Evolutionary conservation across 2,797 vertebrate species (phyloP), one percentile per base, ranked within the genome.

Genomic region (Eptatretus atami): DNA sequence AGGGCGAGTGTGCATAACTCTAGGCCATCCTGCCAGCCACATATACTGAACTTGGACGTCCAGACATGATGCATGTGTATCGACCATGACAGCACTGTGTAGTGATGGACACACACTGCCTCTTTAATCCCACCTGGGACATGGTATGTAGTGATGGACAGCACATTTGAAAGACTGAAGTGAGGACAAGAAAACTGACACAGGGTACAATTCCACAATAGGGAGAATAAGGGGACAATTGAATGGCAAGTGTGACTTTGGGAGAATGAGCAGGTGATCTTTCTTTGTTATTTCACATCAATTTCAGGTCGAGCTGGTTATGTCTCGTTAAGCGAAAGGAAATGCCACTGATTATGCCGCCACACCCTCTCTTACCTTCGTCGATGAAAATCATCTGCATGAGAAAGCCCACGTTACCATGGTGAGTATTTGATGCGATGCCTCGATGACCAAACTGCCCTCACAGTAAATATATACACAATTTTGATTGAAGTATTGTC

Each of bases 271-370:
- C 31, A 44, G 31, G 31, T 44, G 31, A 44, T 44, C 4, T 44
- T 44, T 44, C 31, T 44, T 44, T 4, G 6, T 44, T 44, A 44
- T 44, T 44, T 44, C 31, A 44, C 31, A 44, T 44, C 24, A 24
- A n/a, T n/a, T 24, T n/a, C 12, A 61, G 57, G 57, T n/a, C 57
- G 57, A n/a, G 57, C 57, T n/a, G 57, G 57, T 24, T 61, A 61
- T 2, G 57, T 61, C 15, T 24, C 57, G 15, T n/a, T 24, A 9
- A 9, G 57, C 15, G n/a, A 61, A 24, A n/a, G 24, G 12, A 9
- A n/a, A n/a, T 9, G 57, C 57, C 57, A 61, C 2, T 10, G 57
- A 61, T 24, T 61, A 24, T 24, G 57, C 57, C 24, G n/a, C 15
- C 2, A 12, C 15, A 24, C 10, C 57, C 57, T n/a, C 57, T 61